A percentile compares a stretch with the other conserved stretches of the same genome.
These are phyloP conservation scores for Artibeus jamaicensis DNA, from an alignment of 2,797 vertebrate genomes.

Conservation along the genomic window DNA sequence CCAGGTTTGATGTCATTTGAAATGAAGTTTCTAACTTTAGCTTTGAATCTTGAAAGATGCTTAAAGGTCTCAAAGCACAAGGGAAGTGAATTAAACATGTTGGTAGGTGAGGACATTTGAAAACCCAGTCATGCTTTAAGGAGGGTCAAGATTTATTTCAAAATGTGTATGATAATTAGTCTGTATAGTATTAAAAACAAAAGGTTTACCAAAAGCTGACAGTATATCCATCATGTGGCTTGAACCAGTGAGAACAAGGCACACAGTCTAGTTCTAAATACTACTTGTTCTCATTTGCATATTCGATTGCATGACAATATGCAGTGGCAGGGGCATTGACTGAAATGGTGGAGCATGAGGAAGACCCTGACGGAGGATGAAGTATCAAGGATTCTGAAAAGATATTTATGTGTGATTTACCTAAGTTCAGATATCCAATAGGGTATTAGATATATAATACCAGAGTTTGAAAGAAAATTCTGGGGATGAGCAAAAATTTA, in stretches of 20 bases:
- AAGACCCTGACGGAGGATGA: not conserved
- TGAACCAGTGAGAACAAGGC: not conserved
- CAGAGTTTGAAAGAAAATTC: not conserved
- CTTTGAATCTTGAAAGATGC: conserved; percentile 44
- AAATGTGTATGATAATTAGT: conserved; percentile 52
- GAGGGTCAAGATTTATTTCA: conserved; percentile 33
- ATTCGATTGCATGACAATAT: not conserved
- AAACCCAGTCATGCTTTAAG: conserved; percentile 44
- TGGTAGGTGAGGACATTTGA: conserved; percentile 29
- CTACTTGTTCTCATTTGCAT: not conserved
- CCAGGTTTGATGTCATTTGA: conserved; percentile 33
- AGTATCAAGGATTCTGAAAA: not conserved
- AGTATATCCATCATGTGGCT: not conserved
- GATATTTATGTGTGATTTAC: not conserved
- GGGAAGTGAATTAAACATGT: conserved; percentile 51
- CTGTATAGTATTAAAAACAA: conserved; percentile 3
- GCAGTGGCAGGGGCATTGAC: no score
- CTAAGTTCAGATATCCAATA: not conserved
- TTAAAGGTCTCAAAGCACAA: not conserved
- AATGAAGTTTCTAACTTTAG: conserved; percentile 58
- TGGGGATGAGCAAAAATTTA: not conserved
- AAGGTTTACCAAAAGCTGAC: not conserved
- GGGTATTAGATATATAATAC: not conserved
- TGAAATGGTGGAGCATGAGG: no score
- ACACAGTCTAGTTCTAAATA: not conserved